Evolutionary conservation across 92 coral and sea anemone species (phyloP), one percentile per base, ranked within the genome.

Genomic region (Actinostola sp.): DNA sequence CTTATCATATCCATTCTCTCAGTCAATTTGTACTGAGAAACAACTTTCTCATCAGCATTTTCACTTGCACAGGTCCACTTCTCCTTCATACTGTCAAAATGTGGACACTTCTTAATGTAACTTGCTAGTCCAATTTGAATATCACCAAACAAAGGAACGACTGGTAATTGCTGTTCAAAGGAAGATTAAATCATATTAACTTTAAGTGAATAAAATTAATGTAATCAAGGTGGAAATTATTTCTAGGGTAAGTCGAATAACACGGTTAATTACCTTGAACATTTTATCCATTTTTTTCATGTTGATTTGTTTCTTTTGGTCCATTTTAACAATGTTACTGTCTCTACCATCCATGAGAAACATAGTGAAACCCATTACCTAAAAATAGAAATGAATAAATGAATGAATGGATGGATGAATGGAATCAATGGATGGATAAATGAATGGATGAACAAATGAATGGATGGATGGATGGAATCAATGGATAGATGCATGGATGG

Each of bases 101-200:
- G 83, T 2, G 98, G 98, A 50, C 98, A 94, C 92, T 85, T 91
- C 82, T 91, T 94, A 30, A 94, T 76, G 81, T 94, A 94, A 58
- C 86, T 92, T 66, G 92, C 97, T 24, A 94, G 80, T 29, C 91
- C 98, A 52, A 94, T 91, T 68, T 94, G 98, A 77, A 94, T 92
- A 73, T 94, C 98, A 2, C 98, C 98, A 88, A 94, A 94, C 55
- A 94, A 65, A 9, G 98, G 98, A 38, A 94, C 98, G 1, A 94
- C 98, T 16, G 98, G 98, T 10, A 94, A 82, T 92, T 92, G 98
- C 98, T 94, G 27, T 2, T 10, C 9, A 62, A 16, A 57, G 20
- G n/a, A n/a, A n/a, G n/a, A n/a, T n/a, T n/a, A n/a, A n/a, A n/a
- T n/a, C n/a, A n/a, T n/a, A n/a, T n/a, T n/a, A n/a, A n/a, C n/a